A percentile compares a stretch with the other conserved stretches of the same genome.
Evolutionary conservation across 2,797 vertebrate species (phyloP).

Genomic region (Tapirus indicus): DNA sequence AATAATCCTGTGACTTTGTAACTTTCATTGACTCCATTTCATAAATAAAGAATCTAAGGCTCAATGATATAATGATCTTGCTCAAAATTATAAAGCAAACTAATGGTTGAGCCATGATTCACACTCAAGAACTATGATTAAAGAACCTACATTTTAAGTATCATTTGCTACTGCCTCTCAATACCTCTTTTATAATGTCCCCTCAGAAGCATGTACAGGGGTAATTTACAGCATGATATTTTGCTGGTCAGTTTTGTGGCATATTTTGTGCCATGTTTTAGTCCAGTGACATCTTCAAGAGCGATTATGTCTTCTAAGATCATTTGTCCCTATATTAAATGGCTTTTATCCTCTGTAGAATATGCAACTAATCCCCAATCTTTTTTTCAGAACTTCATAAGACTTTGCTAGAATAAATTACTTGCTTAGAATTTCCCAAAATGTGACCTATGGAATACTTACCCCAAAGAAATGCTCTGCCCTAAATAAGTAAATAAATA

Average conservation of each 20-base stretch:
- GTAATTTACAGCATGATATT: slow-evolving; percentile 47
- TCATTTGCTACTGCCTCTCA: not conserved
- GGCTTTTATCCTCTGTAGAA: not conserved
- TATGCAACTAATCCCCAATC: not conserved
- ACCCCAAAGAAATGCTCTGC: not conserved
- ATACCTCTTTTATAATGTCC: slow-evolving; percentile 22
- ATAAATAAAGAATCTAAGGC: not conserved
- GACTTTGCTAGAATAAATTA: not conserved
- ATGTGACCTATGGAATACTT: not conserved
- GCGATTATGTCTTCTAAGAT: slow-evolving; percentile 53
- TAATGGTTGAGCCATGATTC: not conserved
- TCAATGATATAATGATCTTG: not conserved
- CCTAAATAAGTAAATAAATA: not conserved
- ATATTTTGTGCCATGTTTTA: slow-evolving; percentile 61
- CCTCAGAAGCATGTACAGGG: slow-evolving; percentile 31
- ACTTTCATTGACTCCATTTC: not conserved
- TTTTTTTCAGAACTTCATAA: not conserved
- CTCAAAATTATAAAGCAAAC: slow-evolving; percentile 6
- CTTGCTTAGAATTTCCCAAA: not conserved
- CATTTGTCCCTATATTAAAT: slow-evolving; percentile 44
- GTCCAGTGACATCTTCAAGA: slow-evolving; percentile 34
- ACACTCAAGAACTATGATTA: not conserved
- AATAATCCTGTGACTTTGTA: not conserved
- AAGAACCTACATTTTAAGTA: not conserved
- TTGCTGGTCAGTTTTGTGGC: slow-evolving; percentile 64